Base-by-base conservation (phyloP, 2,888 invertebrate genomes). In the Eupithecia subfuscata region DNA sequence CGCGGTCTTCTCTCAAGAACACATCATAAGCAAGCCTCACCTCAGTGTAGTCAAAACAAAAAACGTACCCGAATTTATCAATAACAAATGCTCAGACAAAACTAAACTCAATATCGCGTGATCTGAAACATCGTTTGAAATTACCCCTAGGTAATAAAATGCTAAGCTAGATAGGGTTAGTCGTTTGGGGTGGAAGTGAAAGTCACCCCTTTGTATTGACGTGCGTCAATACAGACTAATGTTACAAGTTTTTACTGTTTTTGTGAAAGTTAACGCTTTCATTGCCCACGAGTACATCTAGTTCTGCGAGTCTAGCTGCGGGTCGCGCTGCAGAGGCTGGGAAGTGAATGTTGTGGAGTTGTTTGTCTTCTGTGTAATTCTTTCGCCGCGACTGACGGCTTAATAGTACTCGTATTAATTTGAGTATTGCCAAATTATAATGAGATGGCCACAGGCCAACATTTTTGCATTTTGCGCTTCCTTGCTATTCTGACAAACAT, bases 201-300 rank as follows among this genome's bases (percentile, higher is more conserved):
- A 34, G 64, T 34, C 34, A 64, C 64, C 34, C 34, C 34, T 34
- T 64, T 64, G 64, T 34, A 64, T 64, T 64, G 64, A 34, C 64
- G 64, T 64, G 34, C 64, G 64, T 64, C 64, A 34, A 34, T 25
- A 64, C 64, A 18, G 64, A 34, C 11, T 34, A 34, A 34, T 30
- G 30, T 30, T 64, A 16, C 6, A 2, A 16, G 34, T 16, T 64
- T 34, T 56, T 56, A 56, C n/a, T 34, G 8, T 34, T 64, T 18
- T 60, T 9, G 11, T 60, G 6, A 60, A 60, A 60, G 12, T 56
- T 56, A 11, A n/a, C 9, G n/a, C n/a, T 52, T 52, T n/a, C n/a
- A 52, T 9, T 48, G 48, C 18, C 48, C 48, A n/a, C n/a, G n/a
- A n/a, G n/a, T n/a, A n/a, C n/a, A 45, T 45, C 14, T 45, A 45